Evolutionary conservation across 2,113 vertebrate species (phyloP).

Genomic region (Jacana jacana): DNA sequence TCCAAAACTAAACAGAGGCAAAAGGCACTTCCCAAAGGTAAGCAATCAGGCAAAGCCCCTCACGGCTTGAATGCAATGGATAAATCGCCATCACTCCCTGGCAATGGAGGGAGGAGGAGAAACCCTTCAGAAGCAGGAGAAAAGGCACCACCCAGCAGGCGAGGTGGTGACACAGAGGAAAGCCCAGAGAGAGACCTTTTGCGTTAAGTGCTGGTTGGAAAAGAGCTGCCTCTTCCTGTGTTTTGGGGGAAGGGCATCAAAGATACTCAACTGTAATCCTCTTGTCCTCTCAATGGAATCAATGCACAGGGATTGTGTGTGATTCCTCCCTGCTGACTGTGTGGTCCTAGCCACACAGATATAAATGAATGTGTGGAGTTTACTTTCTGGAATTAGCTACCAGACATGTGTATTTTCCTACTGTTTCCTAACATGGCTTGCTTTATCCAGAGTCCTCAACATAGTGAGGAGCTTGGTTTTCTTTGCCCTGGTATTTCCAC

Average conservation of each 20-base stretch:
- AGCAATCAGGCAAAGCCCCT: neutral
- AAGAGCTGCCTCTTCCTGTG: neutral
- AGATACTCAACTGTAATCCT: neutral
- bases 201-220: neutral
- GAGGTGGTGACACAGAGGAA: neutral
- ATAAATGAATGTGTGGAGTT: neutral
- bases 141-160: neutral
- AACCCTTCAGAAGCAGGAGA: neutral
- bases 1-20: neutral
- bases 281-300: neutral
- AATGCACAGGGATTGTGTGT: rapidly evolving
- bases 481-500: neutral
- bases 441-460: neutral
- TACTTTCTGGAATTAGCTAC: neutral
- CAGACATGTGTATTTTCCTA: neutral
- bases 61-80: rapidly evolving
- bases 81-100: neutral
- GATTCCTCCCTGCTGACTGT: neutral
- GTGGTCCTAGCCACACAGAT: neutral
- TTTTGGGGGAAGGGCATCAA: neutral
- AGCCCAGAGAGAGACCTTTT: neutral
- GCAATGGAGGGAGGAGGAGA: neutral
- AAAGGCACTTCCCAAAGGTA: neutral
- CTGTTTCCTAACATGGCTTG: neutral
- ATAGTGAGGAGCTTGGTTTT: neutral